Evolutionary conservation across 2,797 vertebrate genomes (phyloP), one percentile per base, ranked within the genome.

Genomic region (Mycteria americana): DNA sequence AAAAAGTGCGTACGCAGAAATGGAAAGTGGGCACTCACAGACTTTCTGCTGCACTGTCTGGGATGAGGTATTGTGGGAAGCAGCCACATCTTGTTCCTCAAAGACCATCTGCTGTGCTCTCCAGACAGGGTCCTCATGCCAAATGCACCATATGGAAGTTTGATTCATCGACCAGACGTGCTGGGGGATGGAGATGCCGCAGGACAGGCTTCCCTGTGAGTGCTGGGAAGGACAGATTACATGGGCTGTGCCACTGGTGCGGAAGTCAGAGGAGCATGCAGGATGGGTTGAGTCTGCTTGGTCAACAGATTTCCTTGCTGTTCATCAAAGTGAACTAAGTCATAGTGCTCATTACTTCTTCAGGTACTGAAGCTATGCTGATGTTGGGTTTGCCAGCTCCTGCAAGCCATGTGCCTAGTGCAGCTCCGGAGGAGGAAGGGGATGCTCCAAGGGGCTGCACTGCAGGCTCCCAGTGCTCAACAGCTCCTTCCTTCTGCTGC

Each of bases 71-170:
- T 21, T 53, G 31, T 83, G 68, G 43, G 43, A 81, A 93, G 28
- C 63, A 93, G 75, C 63, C 59, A 43, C 74, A 56, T 87, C 86
- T 80, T 83, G 51, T 3, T 91, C 64, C 63, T 83, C 63, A 85
- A 79, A 82, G 76, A 56, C 39, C 45, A 46, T 85, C 75, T 93
- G 92, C 59, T 75, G 39, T 74, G 50, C 51, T 94, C 41, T 85
- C 51, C 68, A 82, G 76, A 73, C 89, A 91, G 51, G 21, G 37
- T 48, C 27, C 18, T 67, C 45, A 43, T 77, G 79, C 77, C 86
- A 92, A 89, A 59, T 7, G 25, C 35, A 59, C 56, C 81, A 63
- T 65, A 64, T 67, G 78, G 73, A 91, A 91, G 56, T 73, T 93
- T 63, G 65, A 62, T 79, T 85, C 35, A 69, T 73, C 0, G 0